Conservation (phyloP, 2,113 vertebrate species). For the Catagonus wagneri region DNA sequence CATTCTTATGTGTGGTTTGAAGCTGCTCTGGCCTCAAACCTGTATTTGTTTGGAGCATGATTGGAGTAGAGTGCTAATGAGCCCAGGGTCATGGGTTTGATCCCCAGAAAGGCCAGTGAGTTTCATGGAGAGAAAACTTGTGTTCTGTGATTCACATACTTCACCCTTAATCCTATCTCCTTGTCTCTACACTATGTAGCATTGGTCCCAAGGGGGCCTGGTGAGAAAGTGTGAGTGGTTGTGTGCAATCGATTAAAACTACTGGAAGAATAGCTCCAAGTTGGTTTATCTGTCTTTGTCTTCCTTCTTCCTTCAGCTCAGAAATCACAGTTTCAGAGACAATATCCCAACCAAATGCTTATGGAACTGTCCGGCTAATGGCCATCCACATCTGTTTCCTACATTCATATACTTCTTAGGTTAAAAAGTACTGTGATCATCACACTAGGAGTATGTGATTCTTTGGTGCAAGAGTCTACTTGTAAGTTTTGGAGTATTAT, state of each 20-base stretch:
- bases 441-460: background rate
- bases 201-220: background rate
- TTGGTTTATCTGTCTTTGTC: background rate
- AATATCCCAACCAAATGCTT: background rate
- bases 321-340: slow-evolving; percentile 51
- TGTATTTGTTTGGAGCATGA: slow-evolving; percentile 73
- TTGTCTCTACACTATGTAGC: slow-evolving; percentile 46
- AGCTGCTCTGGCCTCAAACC: slow-evolving; percentile 67
- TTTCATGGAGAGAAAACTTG: slow-evolving; percentile 62
- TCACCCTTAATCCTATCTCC: slow-evolving; percentile 51
- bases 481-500: background rate
- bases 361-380: background rate
- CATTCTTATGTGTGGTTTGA: slow-evolving; percentile 77
- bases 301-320: background rate
- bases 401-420: background rate
- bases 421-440: background rate
- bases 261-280: background rate
- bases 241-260: slow-evolving; percentile 6
- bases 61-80: slow-evolving; percentile 70
- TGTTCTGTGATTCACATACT: slow-evolving; percentile 56
- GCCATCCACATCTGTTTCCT: background rate
- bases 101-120: slow-evolving; percentile 57
- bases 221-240: slow-evolving; percentile 48
- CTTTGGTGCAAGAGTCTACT: background rate
- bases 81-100: slow-evolving; percentile 69